A percentile compares a stretch with the other conserved stretches of the same genome.
Evolutionary conservation across 2,113 vertebrate species (phyloP).

Genomic region (Bettongia penicillata): DNA sequence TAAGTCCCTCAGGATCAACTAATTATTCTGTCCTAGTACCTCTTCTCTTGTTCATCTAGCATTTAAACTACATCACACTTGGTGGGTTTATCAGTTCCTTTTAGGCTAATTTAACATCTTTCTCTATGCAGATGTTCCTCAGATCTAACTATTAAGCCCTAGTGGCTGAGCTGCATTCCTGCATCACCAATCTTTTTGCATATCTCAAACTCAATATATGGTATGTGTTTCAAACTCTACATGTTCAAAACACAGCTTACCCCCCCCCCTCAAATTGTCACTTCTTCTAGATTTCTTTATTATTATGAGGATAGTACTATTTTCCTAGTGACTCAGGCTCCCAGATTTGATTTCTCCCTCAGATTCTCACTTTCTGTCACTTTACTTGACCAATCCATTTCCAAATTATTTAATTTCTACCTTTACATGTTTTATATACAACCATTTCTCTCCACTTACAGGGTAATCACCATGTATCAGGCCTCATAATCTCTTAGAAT

Average conservation of each 20-base stretch:
- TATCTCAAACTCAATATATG: not conserved
- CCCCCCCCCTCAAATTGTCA: too few species aligned
- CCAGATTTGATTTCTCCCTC: not conserved
- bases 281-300: not conserved
- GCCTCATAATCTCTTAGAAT: not conserved
- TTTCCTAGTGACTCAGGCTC: not conserved
- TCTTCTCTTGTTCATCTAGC: too few species aligned
- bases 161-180: too few species aligned
- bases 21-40: too few species aligned
- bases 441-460: not conserved
- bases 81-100: too few species aligned
- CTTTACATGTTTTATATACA: not conserved
- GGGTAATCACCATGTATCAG: not conserved
- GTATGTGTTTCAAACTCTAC: not conserved
- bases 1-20: too few species aligned
- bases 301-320: not conserved
- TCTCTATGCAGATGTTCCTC: too few species aligned
- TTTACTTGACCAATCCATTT: not conserved
- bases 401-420: not conserved
- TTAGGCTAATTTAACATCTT: too few species aligned
- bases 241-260: not conserved
- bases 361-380: not conserved
- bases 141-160: too few species aligned
- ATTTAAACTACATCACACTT: too few species aligned
- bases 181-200: too few species aligned